A percentile compares a stretch with the other conserved stretches of the same genome.
These are phyloP conservation scores for Tipula unca DNA, from an alignment of 2,888 invertebrate genomes.

Conservation along the genomic window DNA sequence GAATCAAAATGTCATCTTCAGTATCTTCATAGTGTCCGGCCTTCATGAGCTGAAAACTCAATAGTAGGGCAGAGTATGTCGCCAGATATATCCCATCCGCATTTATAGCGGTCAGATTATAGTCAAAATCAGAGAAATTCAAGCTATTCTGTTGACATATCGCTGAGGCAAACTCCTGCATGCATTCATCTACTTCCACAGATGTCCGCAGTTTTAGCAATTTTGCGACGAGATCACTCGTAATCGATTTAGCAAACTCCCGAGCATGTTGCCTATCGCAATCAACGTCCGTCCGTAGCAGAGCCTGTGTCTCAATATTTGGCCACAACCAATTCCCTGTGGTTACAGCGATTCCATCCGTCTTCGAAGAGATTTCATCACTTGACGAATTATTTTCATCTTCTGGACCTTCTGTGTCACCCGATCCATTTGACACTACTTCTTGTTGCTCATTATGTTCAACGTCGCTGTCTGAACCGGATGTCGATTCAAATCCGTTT, in stretches of 20 bases:
- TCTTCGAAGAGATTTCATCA: constrained; percentile 40
- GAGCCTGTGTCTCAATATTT: constrained; percentile 39
- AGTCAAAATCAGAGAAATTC: constrained; percentile 44
- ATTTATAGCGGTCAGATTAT: constrained; percentile 67
- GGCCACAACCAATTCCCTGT: constrained; percentile 39
- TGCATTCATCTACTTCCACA: constrained; percentile 80
- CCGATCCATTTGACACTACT: constrained; percentile 68
- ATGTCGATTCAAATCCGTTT: constrained; percentile 52
- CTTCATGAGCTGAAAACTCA: constrained; percentile 71
- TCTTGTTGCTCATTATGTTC: constrained; percentile 58
- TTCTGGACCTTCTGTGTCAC: constrained; percentile 64
- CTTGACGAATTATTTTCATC: constrained; percentile 48
- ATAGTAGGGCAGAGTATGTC: constrained; percentile 72
- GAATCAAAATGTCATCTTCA: constrained; percentile 43
- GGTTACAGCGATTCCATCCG: constrained; percentile 28
- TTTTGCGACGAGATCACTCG: constrained; percentile 65
- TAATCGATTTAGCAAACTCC: constrained; percentile 70
- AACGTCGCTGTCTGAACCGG: constrained; percentile 50
- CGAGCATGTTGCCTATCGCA: constrained; percentile 79
- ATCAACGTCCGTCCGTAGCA: constrained; percentile 55
- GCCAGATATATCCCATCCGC: constrained; percentile 92
- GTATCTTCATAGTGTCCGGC: constrained; percentile 63
- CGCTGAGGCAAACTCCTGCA: constrained; percentile 86
- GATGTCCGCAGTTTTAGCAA: constrained; percentile 67
- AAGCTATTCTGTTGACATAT: constrained; percentile 68